Evolutionary conservation across 2,888 invertebrate species (phyloP).

Genomic region (Zaprionus obscuricornis): DNA sequence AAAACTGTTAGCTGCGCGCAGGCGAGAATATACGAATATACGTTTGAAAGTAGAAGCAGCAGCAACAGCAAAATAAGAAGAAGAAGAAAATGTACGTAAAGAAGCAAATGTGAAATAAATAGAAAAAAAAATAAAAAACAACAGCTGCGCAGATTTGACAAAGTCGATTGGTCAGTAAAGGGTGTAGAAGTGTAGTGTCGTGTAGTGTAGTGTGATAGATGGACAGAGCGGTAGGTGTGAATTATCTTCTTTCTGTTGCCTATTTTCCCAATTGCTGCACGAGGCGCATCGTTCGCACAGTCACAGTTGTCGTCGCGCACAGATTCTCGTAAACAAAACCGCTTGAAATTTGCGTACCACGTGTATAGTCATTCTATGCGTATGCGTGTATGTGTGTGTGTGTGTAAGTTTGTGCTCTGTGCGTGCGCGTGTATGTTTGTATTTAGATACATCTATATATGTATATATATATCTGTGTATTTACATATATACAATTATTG

Average conservation of each 20-base stretch:
- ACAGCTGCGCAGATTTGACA: slow-evolving; percentile 69
- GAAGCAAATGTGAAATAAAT: slow-evolving; percentile 27
- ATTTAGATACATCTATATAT: slow-evolving; percentile 6
- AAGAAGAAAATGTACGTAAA: slow-evolving; percentile 37
- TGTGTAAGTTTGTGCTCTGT: background rate
- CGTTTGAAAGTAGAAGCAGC: too few species aligned
- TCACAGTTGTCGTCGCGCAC: too few species aligned
- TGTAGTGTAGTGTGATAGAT: too few species aligned
- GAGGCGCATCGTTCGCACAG: slow-evolving; percentile 38
- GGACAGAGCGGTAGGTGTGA: background rate
- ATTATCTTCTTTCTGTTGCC: slow-evolving; percentile 30
- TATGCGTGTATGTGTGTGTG: slow-evolving; percentile 22
- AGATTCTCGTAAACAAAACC: slow-evolving; percentile 63
- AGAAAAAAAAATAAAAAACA: slow-evolving; percentile 43
- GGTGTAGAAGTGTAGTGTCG: background rate
- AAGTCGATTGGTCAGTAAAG: slow-evolving; percentile 41
- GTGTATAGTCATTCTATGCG: slow-evolving; percentile 66
- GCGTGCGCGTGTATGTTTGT: slow-evolving; percentile 1
- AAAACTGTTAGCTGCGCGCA: slow-evolving; percentile 15
- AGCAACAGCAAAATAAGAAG: too few species aligned
- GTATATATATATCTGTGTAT: slow-evolving; percentile 2
- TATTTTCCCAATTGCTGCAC: slow-evolving; percentile 55
- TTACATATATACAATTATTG: slow-evolving; percentile 6
- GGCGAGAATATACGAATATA: slow-evolving; percentile 32
- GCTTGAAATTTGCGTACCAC: slow-evolving; percentile 68